These are phyloP conservation scores for Drosophila sordidula DNA, from an alignment of 2,888 invertebrate species.

Conservation along the genomic window DNA sequence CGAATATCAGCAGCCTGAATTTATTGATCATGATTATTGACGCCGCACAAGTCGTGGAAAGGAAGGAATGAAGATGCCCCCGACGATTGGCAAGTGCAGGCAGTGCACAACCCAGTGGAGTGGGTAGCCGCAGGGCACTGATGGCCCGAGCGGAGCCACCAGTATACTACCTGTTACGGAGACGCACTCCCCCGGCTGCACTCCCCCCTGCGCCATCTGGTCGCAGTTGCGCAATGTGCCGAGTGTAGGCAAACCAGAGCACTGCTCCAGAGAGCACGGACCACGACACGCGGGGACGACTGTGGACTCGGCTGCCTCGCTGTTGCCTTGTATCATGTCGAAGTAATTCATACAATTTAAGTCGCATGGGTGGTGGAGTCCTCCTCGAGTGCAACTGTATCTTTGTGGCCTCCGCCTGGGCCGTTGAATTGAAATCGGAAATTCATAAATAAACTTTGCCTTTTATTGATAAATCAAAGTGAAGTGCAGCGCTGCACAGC, in stretches of 20 bases:
- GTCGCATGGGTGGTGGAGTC: slow-evolving; percentile 47
- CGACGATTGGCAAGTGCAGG: slow-evolving; percentile 64
- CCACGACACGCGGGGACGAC: neutral
- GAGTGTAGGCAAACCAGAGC: slow-evolving; percentile 43
- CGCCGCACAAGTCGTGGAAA: slow-evolving; percentile 76
- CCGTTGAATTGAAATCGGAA: slow-evolving; percentile 66
- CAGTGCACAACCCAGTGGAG: slow-evolving; percentile 11
- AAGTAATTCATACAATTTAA: slow-evolving; percentile 66
- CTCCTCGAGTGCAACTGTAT: slow-evolving; percentile 35
- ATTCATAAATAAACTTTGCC: slow-evolving; percentile 77
- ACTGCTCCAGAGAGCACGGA: neutral
- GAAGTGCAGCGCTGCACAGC: slow-evolving; percentile 59
- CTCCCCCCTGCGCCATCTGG: neutral
- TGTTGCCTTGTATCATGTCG: slow-evolving; percentile 43
- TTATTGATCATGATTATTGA: slow-evolving; percentile 79
- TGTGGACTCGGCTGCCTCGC: neutral
- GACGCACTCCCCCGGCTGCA: neutral
- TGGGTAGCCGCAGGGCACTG: slow-evolving; percentile 33
- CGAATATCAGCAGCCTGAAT: slow-evolving; percentile 64
- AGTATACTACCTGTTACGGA: slow-evolving; percentile 48
- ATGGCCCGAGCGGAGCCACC: slow-evolving; percentile 15
- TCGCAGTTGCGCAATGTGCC: slow-evolving; percentile 27
- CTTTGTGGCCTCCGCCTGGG: slow-evolving; percentile 40
- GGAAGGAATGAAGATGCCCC: slow-evolving; percentile 59
- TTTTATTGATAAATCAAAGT: slow-evolving; percentile 77